Conservation (phyloP, 2,797 vertebrate species). For the Rhinichthys osculus region DNA sequence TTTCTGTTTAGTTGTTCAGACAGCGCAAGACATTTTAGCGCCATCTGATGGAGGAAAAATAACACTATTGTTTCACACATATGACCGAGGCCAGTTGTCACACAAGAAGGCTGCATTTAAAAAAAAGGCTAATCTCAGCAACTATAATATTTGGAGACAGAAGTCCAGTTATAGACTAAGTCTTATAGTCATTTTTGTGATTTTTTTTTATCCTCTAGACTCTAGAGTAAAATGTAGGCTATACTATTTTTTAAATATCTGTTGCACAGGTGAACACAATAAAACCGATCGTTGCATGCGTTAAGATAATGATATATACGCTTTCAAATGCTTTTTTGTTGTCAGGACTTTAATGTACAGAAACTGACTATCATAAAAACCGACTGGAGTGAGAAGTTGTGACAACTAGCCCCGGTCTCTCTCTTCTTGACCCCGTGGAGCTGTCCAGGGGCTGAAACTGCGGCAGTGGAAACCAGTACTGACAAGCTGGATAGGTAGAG, state of each 20-base stretch:
- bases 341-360: background rate
- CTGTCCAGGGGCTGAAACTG: constrained; percentile 24
- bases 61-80: background rate
- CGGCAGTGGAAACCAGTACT: background rate
- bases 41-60: background rate
- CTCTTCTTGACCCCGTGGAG: background rate
- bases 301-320: background rate
- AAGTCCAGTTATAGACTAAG: background rate
- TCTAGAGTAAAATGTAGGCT: background rate
- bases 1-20: background rate
- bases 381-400: background rate
- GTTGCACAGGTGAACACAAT: background rate
- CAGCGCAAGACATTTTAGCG: background rate
- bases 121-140: background rate
- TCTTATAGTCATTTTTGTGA: too few species aligned
- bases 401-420: constrained; percentile 11
- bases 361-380: background rate
- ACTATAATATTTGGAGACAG: background rate
- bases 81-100: background rate
- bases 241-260: background rate
- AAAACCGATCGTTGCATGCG: background rate
- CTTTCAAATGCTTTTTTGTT: background rate
- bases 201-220: background rate
- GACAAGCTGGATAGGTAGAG: background rate
- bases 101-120: background rate